Base-by-base conservation (phyloP, 2,113 vertebrate species). In the Sinocyclocheilus anophthalmus region DNA sequence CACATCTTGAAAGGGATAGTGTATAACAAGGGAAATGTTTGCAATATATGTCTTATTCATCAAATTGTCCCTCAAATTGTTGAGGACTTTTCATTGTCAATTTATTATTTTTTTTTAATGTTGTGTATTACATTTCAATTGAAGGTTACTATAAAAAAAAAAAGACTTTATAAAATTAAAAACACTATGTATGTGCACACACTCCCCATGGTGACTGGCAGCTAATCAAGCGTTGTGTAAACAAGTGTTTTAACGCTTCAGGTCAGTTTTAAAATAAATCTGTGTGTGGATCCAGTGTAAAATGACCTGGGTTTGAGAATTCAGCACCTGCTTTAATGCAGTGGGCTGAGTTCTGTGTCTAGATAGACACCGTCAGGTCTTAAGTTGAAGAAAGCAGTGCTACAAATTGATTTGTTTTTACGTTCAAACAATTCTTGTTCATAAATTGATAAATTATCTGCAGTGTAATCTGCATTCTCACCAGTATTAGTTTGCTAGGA, bases 401-500 rank as follows among this genome's bases (percentile, higher is more conserved):
- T 73, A 73, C 22, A 42, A 12, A 48, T 55, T 72, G 18, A 39
- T 39, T 39, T 39, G 69, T 22, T 72, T 72, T 72, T 11, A 73
- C 10, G 26, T 42, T 65, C 20, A 63, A 50, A 30, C 69, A 26
- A 26, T 73, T 67, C 65, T 80, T 26, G n/a, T 53, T 65, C 53
- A 77, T n/a, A 42, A 11, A 42, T 4, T 73, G 70, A 2, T 63
- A 26, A 30, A 22, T 42, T 1, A 42, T 59, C 18, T 57, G 20
- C 16, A 30, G 26, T 84, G 84, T 48, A 86, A 86, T 26, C 26
- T 26, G 26, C 26, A 26, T 53, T 67, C 59, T 76, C 20, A n/a
- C 9, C 75, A 77, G 85, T 84, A 76, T 89, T 88, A 24, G 67
- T 81, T 70, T 72, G 13, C 76, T 33, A 79, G 67, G 9, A 48